Conservation (phyloP, 1,140 invertebrate species). For the Platyura marginata region DNA sequence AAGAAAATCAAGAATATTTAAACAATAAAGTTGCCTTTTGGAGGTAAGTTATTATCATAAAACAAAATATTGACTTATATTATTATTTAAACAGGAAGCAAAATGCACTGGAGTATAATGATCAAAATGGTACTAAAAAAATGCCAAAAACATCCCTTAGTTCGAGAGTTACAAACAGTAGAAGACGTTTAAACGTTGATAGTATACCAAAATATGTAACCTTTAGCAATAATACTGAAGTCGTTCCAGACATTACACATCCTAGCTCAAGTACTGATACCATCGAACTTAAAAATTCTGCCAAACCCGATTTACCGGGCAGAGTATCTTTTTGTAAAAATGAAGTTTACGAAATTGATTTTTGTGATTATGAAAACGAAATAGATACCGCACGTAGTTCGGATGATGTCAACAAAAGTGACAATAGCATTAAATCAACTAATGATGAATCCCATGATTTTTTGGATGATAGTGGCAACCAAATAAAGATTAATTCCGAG, state of each 20-base stretch:
- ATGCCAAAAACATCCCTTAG: neutral
- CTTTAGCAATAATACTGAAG: neutral
- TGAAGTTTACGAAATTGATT: constrained; percentile 9
- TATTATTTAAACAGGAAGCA: too few relatives aligned
- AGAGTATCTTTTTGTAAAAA: constrained; percentile 20
- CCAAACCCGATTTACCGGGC: constrained; percentile 20
- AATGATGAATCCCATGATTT: constrained; percentile 11
- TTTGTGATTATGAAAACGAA: constrained; percentile 21
- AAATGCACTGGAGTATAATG: neutral
- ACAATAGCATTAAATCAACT: constrained; percentile 9
- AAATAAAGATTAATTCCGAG: constrained; percentile 20
- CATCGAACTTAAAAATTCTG: neutral
- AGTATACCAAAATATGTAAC: neutral
- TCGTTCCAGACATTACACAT: too few relatives aligned
- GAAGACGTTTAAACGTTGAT: constrained; percentile 7
- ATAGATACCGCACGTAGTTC: constrained; percentile 8
- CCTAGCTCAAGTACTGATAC: neutral
- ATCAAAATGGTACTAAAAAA: neutral
- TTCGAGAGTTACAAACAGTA: constrained; percentile 11
- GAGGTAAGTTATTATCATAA: too few relatives aligned
- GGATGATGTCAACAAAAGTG: constrained; percentile 3
- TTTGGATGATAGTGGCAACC: constrained; percentile 14
- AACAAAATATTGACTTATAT: too few relatives aligned
- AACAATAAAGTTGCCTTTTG: too few relatives aligned
- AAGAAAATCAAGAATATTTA: neutral